Percentiles rank a stretch among this genome's conserved stretches.
Conservation (phyloP, 2,113 vertebrate species). For the Prionailurus viverrinus region DNA sequence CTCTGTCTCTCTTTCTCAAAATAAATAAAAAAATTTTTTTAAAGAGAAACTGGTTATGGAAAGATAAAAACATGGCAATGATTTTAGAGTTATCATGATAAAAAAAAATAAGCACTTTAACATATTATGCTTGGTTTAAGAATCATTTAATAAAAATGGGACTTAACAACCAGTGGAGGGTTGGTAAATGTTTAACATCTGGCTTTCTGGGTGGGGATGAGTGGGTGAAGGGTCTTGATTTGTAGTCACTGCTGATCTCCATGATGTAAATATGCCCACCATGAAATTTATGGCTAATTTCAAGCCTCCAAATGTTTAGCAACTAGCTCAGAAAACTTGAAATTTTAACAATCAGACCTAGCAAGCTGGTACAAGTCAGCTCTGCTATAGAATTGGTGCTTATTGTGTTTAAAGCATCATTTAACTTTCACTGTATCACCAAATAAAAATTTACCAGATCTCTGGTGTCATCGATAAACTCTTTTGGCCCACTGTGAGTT, state of each 20-base stretch:
- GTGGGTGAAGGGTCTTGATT: neutral
- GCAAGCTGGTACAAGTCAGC: neutral
- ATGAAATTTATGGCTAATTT: neutral
- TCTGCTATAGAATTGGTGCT: neutral
- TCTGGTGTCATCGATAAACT: neutral
- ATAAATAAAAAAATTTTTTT: too few species aligned
- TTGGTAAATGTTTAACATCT: neutral
- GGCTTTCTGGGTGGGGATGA: neutral
- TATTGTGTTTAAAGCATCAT: neutral
- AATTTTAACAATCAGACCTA: neutral
- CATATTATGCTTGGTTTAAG: neutral
- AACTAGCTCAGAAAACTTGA: conserved; percentile 18
- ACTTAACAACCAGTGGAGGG: neutral
- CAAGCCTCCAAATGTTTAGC: neutral
- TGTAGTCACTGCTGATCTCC: neutral
- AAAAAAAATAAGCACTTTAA: neutral
- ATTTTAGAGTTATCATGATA: neutral
- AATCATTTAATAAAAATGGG: conserved; percentile 15
- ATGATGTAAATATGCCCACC: neutral
- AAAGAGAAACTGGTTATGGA: neutral
- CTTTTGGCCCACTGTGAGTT: neutral
- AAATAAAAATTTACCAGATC: neutral
- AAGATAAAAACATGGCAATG: neutral
- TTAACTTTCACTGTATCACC: neutral
- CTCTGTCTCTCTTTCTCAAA: too few species aligned